Base-by-base conservation (phyloP, 2,113 vertebrate genomes). In the Pelobates fuscus region DNA sequence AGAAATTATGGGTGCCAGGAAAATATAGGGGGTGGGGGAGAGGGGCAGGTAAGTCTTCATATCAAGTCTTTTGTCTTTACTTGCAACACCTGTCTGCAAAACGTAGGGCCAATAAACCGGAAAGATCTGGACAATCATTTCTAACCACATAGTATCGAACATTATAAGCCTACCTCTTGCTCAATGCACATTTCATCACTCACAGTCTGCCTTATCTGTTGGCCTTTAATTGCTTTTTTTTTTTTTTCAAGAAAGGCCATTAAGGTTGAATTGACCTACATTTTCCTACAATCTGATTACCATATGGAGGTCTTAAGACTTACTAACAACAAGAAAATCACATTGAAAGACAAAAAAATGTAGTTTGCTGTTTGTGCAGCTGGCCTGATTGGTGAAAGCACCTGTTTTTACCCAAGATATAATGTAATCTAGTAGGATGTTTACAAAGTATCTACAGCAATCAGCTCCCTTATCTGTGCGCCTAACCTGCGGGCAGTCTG, bases 261-360 rank as follows among this genome's bases (percentile, higher is more conserved):
- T 24, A 49, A 11, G 26, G 2, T 41, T 30, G 11, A 71, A 29
- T 24, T 29, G 30, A 58, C 17, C 55, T 12, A 4, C 58, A 62
- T 71, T 61, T 23, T 26, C 61, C 41, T 61, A 21, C 69, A 46
- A 71, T 71, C 25, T 21, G 57, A 71, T 62, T 23, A 61, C 69
- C 69, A 61, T 60, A 71, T 71, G 57, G 69, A 71, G 24, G 18
- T 25, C 23, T n/a, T 2, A 32, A 57, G 54, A 10, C 41, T 43
- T 26, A 46, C 18, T 25, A 43, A 26, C 14, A 12, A 21, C 32
- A 29, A 30, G 37, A 23, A 30, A 61, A 60, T 15, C 68, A 27
- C 25, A 5, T 23, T 61, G 43, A 49, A 3, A 23, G 29, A 32
- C 11, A 14, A 18, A 17, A 15, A 5, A 7, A 23, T 49, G 2